phyloP scores from a whole-genome alignment of 23 tunicate species.

The Diplosoma virens region DNA sequence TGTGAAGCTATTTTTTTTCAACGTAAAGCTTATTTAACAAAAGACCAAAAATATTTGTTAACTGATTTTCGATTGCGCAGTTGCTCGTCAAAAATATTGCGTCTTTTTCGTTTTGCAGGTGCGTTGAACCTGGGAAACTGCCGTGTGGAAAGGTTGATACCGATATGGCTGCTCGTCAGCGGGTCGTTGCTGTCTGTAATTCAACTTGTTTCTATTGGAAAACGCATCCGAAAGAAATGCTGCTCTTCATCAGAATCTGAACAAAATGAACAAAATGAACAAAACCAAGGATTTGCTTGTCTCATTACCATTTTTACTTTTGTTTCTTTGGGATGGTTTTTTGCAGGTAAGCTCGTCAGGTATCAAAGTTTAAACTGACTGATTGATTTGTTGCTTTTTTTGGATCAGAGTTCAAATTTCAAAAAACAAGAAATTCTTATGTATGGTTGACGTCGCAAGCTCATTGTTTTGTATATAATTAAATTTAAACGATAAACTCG shows the following conservation, averaged over 20 bases:
- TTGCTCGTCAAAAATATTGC: no score
- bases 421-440: no score
- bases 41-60: no score
- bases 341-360: slow-evolving; percentile 70
- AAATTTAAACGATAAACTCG: no score
- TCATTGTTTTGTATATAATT: no score
- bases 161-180: slow-evolving; percentile 77
- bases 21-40: no score
- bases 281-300: not conserved
- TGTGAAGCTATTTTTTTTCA: no score
- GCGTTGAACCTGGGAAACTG: slow-evolving; percentile 63
- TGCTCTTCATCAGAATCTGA: no score
- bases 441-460: no score
- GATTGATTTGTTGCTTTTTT: no score
- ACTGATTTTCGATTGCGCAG: not conserved
- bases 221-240: slow-evolving; percentile 44
- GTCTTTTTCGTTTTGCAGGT: slow-evolving; percentile 26
- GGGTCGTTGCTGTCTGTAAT: slow-evolving; percentile 54
- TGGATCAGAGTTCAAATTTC: no score
- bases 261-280: slow-evolving; percentile 14
- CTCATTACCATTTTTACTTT: slow-evolving; percentile 49
- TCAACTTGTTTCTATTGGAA: slow-evolving; percentile 44
- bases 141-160: slow-evolving; percentile 63
- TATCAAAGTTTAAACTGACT: no score
- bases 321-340: slow-evolving; percentile 79